phyloP scores from a whole-genome alignment of 2,113 vertebrate genomes.

The Poecile atricapillus region DNA sequence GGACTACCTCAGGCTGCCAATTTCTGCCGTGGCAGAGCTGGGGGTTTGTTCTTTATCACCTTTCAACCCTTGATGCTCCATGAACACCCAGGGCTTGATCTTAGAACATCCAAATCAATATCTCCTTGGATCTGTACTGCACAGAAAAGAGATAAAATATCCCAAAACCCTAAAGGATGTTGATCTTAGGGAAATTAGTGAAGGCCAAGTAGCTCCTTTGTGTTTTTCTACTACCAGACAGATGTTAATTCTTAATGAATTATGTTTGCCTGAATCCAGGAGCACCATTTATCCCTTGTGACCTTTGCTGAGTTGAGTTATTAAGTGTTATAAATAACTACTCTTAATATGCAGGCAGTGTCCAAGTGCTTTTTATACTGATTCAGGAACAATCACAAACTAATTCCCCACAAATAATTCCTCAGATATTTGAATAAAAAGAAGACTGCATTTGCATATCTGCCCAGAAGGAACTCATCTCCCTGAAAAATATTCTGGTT shows the following conservation, averaged over 20 bases:
- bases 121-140: not conserved
- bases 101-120: not conserved
- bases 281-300: not conserved
- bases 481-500: not conserved
- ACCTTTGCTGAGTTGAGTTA: not conserved
- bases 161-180: not conserved
- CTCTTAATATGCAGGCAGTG: not conserved
- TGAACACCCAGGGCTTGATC: not conserved
- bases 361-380: not conserved
- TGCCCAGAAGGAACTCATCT: not conserved
- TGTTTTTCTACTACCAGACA: not conserved
- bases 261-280: not conserved
- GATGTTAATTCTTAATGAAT: not conserved
- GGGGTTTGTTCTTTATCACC: not conserved
- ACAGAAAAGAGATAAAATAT: not conserved
- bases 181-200: not conserved
- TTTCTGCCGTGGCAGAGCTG: not conserved
- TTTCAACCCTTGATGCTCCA: not conserved
- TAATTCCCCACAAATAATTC: conserved; percentile 31
- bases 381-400: conserved; percentile 16
- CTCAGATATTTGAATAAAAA: not conserved
- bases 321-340: conserved; percentile 17
- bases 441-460: not conserved
- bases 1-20: not conserved
- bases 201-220: not conserved